Evolutionary conservation across 2,113 vertebrate genomes (phyloP).

Genomic region (Aix galericulata): DNA sequence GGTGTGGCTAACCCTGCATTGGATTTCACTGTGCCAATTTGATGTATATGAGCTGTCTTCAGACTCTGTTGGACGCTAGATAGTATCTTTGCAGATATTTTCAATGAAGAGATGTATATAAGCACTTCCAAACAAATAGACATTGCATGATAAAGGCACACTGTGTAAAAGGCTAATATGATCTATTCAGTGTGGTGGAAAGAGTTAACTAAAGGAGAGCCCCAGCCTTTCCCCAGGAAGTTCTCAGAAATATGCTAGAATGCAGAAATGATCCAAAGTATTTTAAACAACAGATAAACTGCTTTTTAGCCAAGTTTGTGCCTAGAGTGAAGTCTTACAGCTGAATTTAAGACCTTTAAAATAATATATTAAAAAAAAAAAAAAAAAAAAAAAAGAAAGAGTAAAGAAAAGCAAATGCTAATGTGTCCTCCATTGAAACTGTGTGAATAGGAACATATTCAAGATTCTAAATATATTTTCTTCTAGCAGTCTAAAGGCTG

Average conservation of each 20-base stretch:
- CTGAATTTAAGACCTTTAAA: background rate
- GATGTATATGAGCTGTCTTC: background rate
- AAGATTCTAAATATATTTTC: slow-evolving; percentile 46
- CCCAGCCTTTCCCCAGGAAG: background rate
- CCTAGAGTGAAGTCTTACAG: background rate
- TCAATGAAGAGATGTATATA: background rate
- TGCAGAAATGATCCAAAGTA: background rate
- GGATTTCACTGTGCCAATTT: background rate
- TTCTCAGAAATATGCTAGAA: background rate
- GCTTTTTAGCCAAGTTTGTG: background rate
- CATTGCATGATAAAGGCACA: background rate
- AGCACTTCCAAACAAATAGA: background rate
- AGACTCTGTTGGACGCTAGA: background rate
- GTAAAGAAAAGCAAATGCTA: background rate
- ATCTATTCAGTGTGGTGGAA: background rate
- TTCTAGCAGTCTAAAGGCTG: slow-evolving; percentile 15
- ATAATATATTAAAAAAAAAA: background rate
- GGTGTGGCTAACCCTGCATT: background rate
- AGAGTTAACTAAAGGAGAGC: background rate
- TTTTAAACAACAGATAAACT: slow-evolving; percentile 35
- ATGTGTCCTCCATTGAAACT: slow-evolving; percentile 5
- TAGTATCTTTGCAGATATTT: background rate
- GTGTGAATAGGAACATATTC: slow-evolving; percentile 19
- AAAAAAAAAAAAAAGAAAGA: background rate
- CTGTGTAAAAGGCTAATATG: background rate